Base-by-base conservation (phyloP, 2,797 vertebrate genomes). In the Gastrophryne carolinensis region DNA sequence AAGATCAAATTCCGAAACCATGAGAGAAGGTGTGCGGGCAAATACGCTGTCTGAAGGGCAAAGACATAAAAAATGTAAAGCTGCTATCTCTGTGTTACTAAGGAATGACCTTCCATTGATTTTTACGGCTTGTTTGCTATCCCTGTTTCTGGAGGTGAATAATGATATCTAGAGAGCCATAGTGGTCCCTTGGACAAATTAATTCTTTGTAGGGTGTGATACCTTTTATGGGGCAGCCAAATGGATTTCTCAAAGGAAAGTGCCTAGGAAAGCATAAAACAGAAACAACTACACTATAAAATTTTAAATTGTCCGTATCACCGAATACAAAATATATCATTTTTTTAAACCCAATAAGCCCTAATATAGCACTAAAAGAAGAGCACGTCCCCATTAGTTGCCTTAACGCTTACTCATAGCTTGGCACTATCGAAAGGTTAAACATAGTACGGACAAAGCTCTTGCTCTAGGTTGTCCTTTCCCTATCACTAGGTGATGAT, bases 101-200 rank as follows among this genome's bases (percentile, higher is more conserved):
- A 84, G 83, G 86, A 90, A 85, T 86, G 88, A 90, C 87, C 85
- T 89, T 82, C 83, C 89, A 91, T 91, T 89, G 91, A 91, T 92
- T 91, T 85, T 82, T 83, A 8, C 11, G 85, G 88, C 83, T 81
- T 80, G 85, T 82, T 81, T 81, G 81, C 83, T 83, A 78, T 72
- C 84, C 86, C 86, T 86, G 85, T 86, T 88, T 85, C 84, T 89
- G 81, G 85, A 87, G 86, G 86, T 87, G 88, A 90, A 81, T 90
- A 89, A 90, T 86, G 89, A 87, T 56, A 63, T 78, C 23, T 27
- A 39, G 35, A 44, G 57, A 71, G 50, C 68, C 54, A 34, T 72
- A 78, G 52, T 78, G 75, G 75, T 58, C 75, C 61, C 68, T 56
- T 72, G 61, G 68, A 78, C 60, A 78, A 78, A 78, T 78, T 78